phyloP scores from a whole-genome alignment of 2,797 vertebrate genomes.

The Aldrovandia affinis region DNA sequence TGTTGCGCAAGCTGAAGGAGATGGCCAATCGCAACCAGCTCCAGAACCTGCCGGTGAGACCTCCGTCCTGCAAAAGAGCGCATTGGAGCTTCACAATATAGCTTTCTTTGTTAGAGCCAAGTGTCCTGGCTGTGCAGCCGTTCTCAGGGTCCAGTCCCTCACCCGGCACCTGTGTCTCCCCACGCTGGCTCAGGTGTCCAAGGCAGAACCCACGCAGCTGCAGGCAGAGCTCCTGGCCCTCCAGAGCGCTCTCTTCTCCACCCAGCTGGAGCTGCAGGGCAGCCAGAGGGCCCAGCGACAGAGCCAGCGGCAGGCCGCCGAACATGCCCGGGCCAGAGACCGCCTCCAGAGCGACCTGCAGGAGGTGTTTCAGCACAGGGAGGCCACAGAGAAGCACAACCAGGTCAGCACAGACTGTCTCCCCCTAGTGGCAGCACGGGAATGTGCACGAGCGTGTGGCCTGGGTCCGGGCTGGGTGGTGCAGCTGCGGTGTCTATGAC shows the following conservation, averaged over 20 bases:
- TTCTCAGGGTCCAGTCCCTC: neutral
- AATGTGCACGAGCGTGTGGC: neutral
- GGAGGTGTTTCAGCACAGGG: conserved; percentile 78
- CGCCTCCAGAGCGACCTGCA: conserved; percentile 74
- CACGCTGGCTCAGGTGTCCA: conserved; percentile 62
- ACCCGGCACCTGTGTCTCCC: neutral
- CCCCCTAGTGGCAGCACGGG: neutral
- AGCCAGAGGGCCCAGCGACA: conserved; percentile 72
- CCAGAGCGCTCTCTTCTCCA: conserved; percentile 83
- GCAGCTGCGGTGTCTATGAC: too few species aligned
- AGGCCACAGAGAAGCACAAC: conserved; percentile 82
- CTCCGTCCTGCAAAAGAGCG: neutral
- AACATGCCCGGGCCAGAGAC: conserved; percentile 71
- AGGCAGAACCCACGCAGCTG: conserved; percentile 61
- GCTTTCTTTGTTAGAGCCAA: neutral
- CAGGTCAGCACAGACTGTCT: conserved; percentile 66
- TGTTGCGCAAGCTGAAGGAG: conserved; percentile 80
- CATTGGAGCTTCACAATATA: neutral
- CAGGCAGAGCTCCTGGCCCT: conserved; percentile 78
- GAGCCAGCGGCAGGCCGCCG: conserved; percentile 72
- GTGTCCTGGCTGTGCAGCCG: neutral
- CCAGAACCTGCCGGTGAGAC: conserved; percentile 79
- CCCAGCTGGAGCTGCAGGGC: conserved; percentile 85
- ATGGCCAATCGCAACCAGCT: conserved; percentile 75
- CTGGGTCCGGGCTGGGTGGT: neutral